Conservation (phyloP, 2,888 invertebrate species). For the Orthosia cruda region DNA sequence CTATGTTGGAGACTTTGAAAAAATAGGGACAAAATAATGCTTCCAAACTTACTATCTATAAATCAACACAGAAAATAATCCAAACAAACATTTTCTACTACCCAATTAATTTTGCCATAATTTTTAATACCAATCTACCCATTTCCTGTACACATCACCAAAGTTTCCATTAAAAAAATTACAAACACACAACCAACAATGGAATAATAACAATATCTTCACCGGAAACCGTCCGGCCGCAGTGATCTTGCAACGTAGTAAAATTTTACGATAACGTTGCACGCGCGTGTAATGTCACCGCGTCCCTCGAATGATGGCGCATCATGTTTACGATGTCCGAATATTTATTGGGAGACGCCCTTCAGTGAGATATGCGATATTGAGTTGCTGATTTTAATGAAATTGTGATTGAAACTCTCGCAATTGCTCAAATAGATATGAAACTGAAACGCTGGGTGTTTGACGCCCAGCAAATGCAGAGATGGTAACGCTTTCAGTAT, state of each 20-base stretch:
- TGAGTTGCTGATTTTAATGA: conserved; percentile 36
- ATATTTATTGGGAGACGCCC: conserved; percentile 72
- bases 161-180: conserved; percentile 59
- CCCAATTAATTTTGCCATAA: neutral
- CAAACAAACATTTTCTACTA: neutral
- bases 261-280: conserved; percentile 89
- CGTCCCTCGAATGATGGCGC: conserved; percentile 79
- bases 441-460: no score
- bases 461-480: no score
- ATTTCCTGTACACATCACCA: conserved; percentile 34
- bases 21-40: no score
- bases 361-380: conserved; percentile 46
- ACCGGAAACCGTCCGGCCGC: conserved; percentile 75
- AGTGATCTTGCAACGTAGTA: conserved; percentile 82
- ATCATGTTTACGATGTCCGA: conserved; percentile 86
- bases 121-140: conserved; percentile 37
- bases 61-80: neutral
- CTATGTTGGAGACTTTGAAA: no score
- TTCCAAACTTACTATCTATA: neutral
- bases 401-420: conserved; percentile 11
- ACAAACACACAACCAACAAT: conserved; percentile 65
- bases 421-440: no score
- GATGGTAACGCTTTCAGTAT: no score
- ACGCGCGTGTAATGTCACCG: conserved; percentile 83
- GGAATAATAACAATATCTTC: conserved; percentile 72